Evolutionary conservation across 35 echinoderm and acorn worm genomes (phyloP).

Genomic region (Lytechinus pictus): DNA sequence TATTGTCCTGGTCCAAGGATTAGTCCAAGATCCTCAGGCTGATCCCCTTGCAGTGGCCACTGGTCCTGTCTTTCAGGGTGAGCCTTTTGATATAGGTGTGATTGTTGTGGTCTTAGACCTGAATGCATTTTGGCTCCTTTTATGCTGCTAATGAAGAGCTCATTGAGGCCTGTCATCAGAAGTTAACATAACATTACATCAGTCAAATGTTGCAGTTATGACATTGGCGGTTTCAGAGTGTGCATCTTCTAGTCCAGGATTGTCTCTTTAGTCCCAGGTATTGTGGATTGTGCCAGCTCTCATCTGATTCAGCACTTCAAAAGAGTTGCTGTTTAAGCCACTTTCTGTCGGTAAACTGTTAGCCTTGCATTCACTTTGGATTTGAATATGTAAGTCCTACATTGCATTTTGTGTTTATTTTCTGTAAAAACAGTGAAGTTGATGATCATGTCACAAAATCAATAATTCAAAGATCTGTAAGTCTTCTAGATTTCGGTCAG

Average conservation of each 20-base stretch:
- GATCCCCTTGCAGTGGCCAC: not conserved
- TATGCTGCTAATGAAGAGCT: not conserved
- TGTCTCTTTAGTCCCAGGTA: too few relatives aligned
- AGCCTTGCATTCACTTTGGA: not conserved
- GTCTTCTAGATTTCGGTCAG: too few relatives aligned
- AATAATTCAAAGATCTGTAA: too few relatives aligned
- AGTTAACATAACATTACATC: not conserved
- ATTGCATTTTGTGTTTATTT: not conserved
- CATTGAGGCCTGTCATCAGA: not conserved
- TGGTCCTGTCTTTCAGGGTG: not conserved
- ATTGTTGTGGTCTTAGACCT: not conserved
- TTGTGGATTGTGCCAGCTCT: not conserved
- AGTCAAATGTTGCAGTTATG: not conserved
- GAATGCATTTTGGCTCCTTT: not conserved
- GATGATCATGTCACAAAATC: too few relatives aligned
- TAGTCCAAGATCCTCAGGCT: not conserved
- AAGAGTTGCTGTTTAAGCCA: not conserved
- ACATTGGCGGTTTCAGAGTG: not conserved
- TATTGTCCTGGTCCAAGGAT: constrained; percentile 16
- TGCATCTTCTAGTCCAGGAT: not conserved
- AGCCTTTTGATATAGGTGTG: not conserved
- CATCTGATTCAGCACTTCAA: not conserved
- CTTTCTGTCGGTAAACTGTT: not conserved
- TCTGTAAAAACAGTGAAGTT: too few relatives aligned
- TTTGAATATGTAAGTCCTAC: not conserved